phyloP scores from a whole-genome alignment of 2,797 vertebrate genomes.

The Pantherophis alleghaniensis region DNA sequence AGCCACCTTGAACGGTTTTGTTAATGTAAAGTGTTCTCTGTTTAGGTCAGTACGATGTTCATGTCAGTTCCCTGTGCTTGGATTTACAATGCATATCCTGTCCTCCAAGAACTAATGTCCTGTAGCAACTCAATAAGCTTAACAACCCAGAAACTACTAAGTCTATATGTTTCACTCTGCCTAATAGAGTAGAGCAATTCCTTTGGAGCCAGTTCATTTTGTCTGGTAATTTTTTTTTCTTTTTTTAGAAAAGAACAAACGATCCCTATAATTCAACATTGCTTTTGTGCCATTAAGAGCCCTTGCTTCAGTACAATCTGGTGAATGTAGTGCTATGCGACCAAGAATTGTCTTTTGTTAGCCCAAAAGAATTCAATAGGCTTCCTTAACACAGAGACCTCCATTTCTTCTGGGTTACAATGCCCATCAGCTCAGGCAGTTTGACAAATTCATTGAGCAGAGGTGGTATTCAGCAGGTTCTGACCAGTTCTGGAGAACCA shows the following conservation, averaged over 20 bases:
- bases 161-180: constrained; percentile 1
- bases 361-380: not conserved
- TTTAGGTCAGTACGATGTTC: constrained; percentile 8
- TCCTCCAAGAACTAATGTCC: not conserved
- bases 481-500: no score
- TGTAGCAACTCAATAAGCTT: constrained; percentile 17
- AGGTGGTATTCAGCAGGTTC: no score
- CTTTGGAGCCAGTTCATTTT: not conserved
- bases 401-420: not conserved
- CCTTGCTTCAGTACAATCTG: not conserved
- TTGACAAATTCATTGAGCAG: not conserved
- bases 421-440: not conserved
- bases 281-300: constrained; percentile 5
- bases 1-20: not conserved
- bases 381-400: not conserved
- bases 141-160: constrained; percentile 9
- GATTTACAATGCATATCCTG: constrained; percentile 13
- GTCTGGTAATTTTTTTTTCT: not conserved
- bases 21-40: not conserved
- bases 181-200: constrained; percentile 11
- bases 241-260: not conserved
- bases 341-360: not conserved
- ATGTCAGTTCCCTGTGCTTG: constrained; percentile 2
- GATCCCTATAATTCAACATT: not conserved
- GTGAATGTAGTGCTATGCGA: not conserved